Conservation (phyloP, 2,797 vertebrate genomes). For the Chrysocyon brachyurus region DNA sequence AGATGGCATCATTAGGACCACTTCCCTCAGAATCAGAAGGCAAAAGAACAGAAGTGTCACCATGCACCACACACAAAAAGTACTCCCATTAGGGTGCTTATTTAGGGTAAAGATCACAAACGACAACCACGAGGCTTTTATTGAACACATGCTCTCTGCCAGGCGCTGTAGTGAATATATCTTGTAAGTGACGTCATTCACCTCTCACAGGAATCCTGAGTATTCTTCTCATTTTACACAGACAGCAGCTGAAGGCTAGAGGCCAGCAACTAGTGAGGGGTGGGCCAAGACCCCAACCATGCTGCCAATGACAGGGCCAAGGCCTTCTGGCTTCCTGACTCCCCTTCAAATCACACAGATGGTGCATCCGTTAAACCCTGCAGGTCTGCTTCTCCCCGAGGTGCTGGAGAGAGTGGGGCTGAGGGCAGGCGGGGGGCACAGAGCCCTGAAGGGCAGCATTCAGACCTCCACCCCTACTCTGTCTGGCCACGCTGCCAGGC, state of each 20-base stretch:
- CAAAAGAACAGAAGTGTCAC: not conserved
- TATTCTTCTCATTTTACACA: not conserved
- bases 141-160: not conserved
- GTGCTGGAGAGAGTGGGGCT: not conserved
- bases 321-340: not conserved
- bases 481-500: rapidly evolving
- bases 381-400: not conserved
- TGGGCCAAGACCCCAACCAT: not conserved
- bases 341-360: not conserved
- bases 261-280: not conserved
- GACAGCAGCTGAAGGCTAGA: not conserved
- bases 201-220: not conserved
- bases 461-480: not conserved
- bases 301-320: not conserved
- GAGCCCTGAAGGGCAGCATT: not conserved
- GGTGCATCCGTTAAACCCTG: not conserved
- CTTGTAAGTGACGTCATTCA: not conserved
- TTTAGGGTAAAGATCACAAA: not conserved
- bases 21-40: not conserved
- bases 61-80: not conserved
- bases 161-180: not conserved
- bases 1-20: not conserved
- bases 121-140: not conserved
- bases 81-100: rapidly evolving
- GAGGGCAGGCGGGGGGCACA: not conserved